Base-by-base conservation (phyloP, 37 sponge, comb jelly and placozoan genomes). In the Cliona cf. orientalis region DNA sequence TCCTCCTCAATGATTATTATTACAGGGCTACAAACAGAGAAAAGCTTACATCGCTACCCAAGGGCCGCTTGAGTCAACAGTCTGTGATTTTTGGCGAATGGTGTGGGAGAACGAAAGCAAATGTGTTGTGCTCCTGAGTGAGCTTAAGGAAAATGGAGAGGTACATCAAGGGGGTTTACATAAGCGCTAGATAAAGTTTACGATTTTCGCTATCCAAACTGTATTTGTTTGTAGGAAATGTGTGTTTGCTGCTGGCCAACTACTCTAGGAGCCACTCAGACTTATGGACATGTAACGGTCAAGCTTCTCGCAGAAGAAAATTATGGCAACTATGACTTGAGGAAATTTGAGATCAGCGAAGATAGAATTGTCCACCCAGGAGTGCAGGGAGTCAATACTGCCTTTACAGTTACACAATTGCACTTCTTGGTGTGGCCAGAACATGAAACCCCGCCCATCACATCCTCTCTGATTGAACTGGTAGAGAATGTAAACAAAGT, bases 51-150 rank as follows among this genome's bases (percentile, higher is more conserved):
- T 89, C 31, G 90, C 91, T 49, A 90, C 91, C 22, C 91, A 90
- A 71, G 91, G 81, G 11, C 91, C 91, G 0, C 78, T 90, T 25
- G 42, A 53, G 41, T 6, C 46, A 38, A 90, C 91, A 14, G 83
- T 85, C 76, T 61, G 75, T 44, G 91, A 90, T 76, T 90, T 90
- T 82, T 90, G 91, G 91, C 60, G 77, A 64, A 90, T 90, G 91
- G 53, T 90, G 5, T 89, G 90, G 90, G 82, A 82, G 74, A 38
- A 61, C 12, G 53, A 72, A 41, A 41, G 59, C 61, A 66, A 49
- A 41, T 66, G 66, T 35, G 75, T 83, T 49, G 84, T 83, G 37
- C 74, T 83, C 75, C 49, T 83, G 74, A 66, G 75, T 61, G 21
- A 46, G 32, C 65, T 64, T 25, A 29, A 64, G 38, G 84, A 83